Evolutionary conservation across 2,113 vertebrate species (phyloP).

Genomic region (Poeciliopsis prolifica): DNA sequence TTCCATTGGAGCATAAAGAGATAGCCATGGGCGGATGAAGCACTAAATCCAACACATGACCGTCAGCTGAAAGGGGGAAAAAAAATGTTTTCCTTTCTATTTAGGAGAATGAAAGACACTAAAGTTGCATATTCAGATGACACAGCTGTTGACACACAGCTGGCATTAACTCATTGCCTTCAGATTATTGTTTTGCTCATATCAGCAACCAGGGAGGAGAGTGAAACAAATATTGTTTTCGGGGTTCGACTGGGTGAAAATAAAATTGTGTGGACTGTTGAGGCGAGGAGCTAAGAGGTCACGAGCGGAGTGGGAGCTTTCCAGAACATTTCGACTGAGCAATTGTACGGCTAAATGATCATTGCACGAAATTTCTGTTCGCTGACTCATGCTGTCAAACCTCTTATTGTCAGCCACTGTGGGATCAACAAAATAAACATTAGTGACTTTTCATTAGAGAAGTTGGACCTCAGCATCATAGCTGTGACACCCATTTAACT

Average conservation of each 20-base stretch:
- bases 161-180: slow-evolving; percentile 48
- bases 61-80: slow-evolving; percentile 35
- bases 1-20: slow-evolving; percentile 56
- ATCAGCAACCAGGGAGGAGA: slow-evolving; percentile 49
- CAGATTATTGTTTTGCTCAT: slow-evolving; percentile 50
- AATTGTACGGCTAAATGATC: neutral
- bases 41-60: slow-evolving; percentile 57
- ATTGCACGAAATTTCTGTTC: neutral
- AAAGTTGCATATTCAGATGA: slow-evolving; percentile 39
- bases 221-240: slow-evolving; percentile 18
- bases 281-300: neutral
- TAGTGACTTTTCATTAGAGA: neutral
- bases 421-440: neutral
- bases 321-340: slow-evolving; percentile 2
- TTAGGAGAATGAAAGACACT: slow-evolving; percentile 27
- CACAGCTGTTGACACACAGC: slow-evolving; percentile 56
- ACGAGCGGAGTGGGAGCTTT: neutral
- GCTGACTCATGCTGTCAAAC: neutral
- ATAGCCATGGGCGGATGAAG: slow-evolving; percentile 52
- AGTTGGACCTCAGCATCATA: neutral
- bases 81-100: slow-evolving; percentile 54
- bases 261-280: slow-evolving; percentile 9
- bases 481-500: neutral
- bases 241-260: slow-evolving; percentile 13
- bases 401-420: neutral